Percentiles rank a stretch among this genome's conserved stretches.
Evolutionary conservation across 2,797 vertebrate genomes (phyloP).

Genomic region (Garrulus glandarius): DNA sequence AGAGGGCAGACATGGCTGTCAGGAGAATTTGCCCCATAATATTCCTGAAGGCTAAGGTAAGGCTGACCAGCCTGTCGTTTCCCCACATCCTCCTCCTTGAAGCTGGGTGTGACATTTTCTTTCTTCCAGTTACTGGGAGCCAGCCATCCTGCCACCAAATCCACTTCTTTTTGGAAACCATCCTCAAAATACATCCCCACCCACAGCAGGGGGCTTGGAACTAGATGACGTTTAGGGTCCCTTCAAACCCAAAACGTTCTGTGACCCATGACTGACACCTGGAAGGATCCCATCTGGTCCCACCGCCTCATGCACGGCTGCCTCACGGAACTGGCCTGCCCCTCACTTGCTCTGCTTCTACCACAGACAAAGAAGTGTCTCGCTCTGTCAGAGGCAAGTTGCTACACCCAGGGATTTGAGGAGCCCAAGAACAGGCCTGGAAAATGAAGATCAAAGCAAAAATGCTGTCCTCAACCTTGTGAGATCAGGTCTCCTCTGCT

Average conservation of each 20-base stretch:
- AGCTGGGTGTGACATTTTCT: neutral
- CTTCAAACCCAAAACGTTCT: neutral
- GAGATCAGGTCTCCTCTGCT: neutral
- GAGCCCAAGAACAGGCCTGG: neutral
- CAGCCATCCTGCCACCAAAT: neutral
- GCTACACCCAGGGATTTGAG: neutral
- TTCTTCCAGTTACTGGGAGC: neutral
- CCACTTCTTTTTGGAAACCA: neutral
- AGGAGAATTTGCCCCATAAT: neutral
- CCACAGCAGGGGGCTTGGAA: neutral
- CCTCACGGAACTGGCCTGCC: neutral
- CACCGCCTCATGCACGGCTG: fast-evolving
- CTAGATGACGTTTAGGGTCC: neutral
- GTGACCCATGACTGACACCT: neutral
- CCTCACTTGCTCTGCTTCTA: neutral
- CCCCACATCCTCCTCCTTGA: neutral
- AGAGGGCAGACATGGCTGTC: neutral
- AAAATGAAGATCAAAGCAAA: neutral
- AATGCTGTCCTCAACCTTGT: neutral
- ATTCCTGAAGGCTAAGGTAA: neutral
- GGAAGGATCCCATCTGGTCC: neutral
- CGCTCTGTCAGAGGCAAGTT: fast-evolving
- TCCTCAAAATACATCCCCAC: neutral
- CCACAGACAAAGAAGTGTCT: neutral
- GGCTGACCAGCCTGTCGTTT: neutral